phyloP scores from a whole-genome alignment of 2,888 invertebrate species.

The Polydrusus pterygomalis region DNA sequence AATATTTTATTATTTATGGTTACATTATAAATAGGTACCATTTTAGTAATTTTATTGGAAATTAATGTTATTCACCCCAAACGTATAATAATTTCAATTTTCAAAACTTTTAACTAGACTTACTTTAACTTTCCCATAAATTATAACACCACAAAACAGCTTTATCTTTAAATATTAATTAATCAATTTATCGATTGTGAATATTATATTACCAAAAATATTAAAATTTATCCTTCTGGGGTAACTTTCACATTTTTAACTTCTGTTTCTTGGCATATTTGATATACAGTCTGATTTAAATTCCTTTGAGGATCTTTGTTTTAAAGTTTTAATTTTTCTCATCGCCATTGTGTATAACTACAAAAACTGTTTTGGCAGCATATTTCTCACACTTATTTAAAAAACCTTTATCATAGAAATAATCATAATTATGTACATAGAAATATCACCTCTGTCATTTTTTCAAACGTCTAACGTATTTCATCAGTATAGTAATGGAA shows the following conservation, averaged over 20 bases:
- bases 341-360: neutral
- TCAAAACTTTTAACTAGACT: neutral
- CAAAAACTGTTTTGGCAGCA: neutral
- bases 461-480: no score
- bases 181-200: constrained; percentile 1
- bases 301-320: neutral
- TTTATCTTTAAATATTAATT: neutral
- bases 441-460: no score
- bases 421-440: no score
- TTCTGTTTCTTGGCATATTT: constrained; percentile 1
- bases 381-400: no score
- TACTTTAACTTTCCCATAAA: neutral
- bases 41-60: constrained; percentile 10
- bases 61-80: neutral
- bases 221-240: constrained; percentile 3
- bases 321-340: neutral
- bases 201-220: neutral
- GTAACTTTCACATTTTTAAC: constrained; percentile 8
- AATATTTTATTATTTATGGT: constrained; percentile 35
- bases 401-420: no score
- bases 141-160: neutral
- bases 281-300: constrained; percentile 1
- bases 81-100: neutral
- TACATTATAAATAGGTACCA: constrained; percentile 21
- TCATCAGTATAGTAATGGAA: no score